Conservation (phyloP, 2,113 vertebrate species). For the Genyomyrus donnyi region DNA sequence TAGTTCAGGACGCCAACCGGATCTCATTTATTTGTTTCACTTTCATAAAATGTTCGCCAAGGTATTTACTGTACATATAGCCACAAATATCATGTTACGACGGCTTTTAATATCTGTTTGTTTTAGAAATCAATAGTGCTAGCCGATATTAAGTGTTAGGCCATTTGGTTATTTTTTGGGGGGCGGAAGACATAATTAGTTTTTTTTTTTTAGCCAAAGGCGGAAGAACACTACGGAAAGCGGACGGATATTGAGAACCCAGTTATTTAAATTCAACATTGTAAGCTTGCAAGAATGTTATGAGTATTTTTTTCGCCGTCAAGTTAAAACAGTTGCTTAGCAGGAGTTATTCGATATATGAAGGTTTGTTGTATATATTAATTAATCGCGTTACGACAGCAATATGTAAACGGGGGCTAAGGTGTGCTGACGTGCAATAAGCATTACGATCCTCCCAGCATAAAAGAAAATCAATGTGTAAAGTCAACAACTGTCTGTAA, state of each 20-base stretch:
- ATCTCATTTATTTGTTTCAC: slow-evolving; percentile 57
- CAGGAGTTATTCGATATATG: not conserved
- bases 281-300: not conserved
- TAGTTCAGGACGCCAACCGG: slow-evolving; percentile 56
- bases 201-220: slow-evolving; percentile 22
- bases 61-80: not conserved
- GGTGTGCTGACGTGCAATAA: not conserved
- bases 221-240: slow-evolving; percentile 49
- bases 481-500: not conserved
- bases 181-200: slow-evolving; percentile 44
- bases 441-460: not conserved
- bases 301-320: not conserved
- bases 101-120: not conserved
- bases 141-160: not conserved
- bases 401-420: not conserved
- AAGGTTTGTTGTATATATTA: not conserved
- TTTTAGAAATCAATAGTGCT: not conserved
- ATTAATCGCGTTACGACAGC: not conserved
- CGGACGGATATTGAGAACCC: not conserved
- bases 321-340: not conserved
- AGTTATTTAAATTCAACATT: not conserved
- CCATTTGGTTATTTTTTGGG: slow-evolving; percentile 49
- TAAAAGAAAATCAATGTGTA: not conserved
- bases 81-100: not conserved
- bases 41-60: slow-evolving; percentile 21